These are phyloP conservation scores for Atta colombica DNA, from an alignment of 1,140 invertebrate species.

Conservation along the genomic window DNA sequence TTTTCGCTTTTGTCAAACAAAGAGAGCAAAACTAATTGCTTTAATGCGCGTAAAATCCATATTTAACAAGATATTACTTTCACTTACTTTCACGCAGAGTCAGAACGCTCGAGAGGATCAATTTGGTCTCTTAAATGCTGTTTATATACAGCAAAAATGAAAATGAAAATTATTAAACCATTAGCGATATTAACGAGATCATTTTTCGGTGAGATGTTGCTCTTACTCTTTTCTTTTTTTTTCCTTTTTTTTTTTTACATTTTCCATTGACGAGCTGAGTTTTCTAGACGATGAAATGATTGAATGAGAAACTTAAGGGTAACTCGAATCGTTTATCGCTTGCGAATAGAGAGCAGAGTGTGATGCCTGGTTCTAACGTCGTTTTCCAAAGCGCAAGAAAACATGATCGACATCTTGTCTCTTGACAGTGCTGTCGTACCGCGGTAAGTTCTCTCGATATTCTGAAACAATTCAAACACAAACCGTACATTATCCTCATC, in stretches of 20 bases:
- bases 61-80: not conserved
- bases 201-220: not conserved
- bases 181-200: not conserved
- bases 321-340: slow-evolving; percentile 50
- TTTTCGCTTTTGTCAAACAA: not conserved
- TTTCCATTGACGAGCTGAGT: not conserved
- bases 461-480: slow-evolving; percentile 74
- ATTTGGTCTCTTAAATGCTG: slow-evolving; percentile 27
- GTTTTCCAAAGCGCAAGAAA: slow-evolving; percentile 92
- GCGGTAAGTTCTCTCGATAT: slow-evolving; percentile 80
- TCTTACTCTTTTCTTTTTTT: not conserved
- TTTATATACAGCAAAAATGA: not conserved
- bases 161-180: not conserved
- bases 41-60: slow-evolving; percentile 20
- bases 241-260: not conserved
- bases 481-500: not conserved
- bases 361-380: slow-evolving; percentile 84
- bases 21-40: not conserved
- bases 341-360: slow-evolving; percentile 56
- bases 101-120: not conserved
- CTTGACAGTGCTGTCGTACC: slow-evolving; percentile 89
- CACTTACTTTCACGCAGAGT: slow-evolving; percentile 23
- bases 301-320: slow-evolving; percentile 18
- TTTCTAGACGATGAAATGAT: slow-evolving; percentile 23
- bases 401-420: slow-evolving; percentile 94